phyloP scores from a whole-genome alignment of 2,888 invertebrate genomes.

The Cerceris rybyensis region DNA sequence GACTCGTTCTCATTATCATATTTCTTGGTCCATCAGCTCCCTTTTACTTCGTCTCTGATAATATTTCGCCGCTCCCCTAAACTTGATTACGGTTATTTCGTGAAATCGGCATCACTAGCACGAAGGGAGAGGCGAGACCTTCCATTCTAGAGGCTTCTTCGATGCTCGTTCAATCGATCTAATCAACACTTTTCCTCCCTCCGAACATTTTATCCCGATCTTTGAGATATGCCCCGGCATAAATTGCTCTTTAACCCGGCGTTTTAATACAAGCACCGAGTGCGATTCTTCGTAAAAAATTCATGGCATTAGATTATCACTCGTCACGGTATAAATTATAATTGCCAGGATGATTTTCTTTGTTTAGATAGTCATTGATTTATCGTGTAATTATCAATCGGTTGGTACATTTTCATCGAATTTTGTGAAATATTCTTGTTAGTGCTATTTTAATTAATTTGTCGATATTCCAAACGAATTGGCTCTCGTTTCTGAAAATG shows the following conservation, averaged over 20 bases:
- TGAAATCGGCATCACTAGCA: conserved; percentile 28
- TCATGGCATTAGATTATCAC: neutral
- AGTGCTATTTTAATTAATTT: too few relatives aligned
- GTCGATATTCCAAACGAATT: too few relatives aligned
- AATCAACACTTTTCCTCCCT: conserved; percentile 38
- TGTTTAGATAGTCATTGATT: too few relatives aligned
- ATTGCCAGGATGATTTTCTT: too few relatives aligned
- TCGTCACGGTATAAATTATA: too few relatives aligned
- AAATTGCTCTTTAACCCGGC: conserved; percentile 8
- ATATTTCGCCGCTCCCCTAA: conserved; percentile 21
- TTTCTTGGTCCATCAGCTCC: neutral
- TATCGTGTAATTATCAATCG: too few relatives aligned
- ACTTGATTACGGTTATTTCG: conserved; percentile 45
- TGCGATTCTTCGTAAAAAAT: neutral
- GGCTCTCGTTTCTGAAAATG: too few relatives aligned
- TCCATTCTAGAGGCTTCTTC: conserved; percentile 5
- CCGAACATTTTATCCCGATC: conserved; percentile 23
- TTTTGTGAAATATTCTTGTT: too few relatives aligned
- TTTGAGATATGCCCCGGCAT: conserved; percentile 19
- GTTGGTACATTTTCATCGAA: too few relatives aligned
- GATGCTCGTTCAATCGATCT: conserved; percentile 38
- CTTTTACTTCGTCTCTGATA: conserved; percentile 11
- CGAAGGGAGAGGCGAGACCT: conserved; percentile 3
- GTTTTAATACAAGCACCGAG: neutral
- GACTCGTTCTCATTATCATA: conserved; percentile 22